Evolutionary conservation across 2,797 vertebrate species (phyloP), one percentile per base, ranked within the genome.

Genomic region (Etheostoma nigrum): DNA sequence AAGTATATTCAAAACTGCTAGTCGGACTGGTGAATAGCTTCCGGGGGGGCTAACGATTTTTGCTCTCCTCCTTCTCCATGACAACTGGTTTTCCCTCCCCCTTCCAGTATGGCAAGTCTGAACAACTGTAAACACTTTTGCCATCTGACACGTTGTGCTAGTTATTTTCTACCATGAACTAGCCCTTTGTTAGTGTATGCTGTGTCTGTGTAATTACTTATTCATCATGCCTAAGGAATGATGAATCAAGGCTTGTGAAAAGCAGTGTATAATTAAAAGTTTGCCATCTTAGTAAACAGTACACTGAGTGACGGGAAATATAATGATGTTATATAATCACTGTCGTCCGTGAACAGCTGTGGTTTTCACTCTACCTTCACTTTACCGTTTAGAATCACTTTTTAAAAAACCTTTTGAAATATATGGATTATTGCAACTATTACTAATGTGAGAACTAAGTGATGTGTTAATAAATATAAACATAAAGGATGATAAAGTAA

Each of bases 261-360:
- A 72, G 63, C 67, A 25, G 71, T 16, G 54, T 42, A 48, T 79
- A 75, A 76, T 80, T 72, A 79, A 78, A 65, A 75, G 59, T 73
- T 65, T 36, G 19, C 33, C 49, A 2, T 64, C 49, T 80, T 51
- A 60, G 61, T 64, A 49, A 75, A 19, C 62, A 15, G 16, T 54
- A 18, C 47, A 15, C n/a, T 63, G 40, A 61, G 23, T 58, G 69
- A 76, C 78, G 55, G 55, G 36, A 72, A 79, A 78, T 80, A 65
- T 64, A 58, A 73, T 66, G 51, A 69, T 62, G 61, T 83, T 78
- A 65, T 65, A 67, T 72, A 83, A 78, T 78, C 66, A 54, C 42
- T 30, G 42, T 76, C 65, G 79, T 69, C 58, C 48, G 57, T 40
- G 36, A 11, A 40, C 36, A 40, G 33, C 36, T 59, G 36, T 0